Base-by-base conservation (phyloP, 2,797 vertebrate species). In the Enteromius argenteus region DNA sequence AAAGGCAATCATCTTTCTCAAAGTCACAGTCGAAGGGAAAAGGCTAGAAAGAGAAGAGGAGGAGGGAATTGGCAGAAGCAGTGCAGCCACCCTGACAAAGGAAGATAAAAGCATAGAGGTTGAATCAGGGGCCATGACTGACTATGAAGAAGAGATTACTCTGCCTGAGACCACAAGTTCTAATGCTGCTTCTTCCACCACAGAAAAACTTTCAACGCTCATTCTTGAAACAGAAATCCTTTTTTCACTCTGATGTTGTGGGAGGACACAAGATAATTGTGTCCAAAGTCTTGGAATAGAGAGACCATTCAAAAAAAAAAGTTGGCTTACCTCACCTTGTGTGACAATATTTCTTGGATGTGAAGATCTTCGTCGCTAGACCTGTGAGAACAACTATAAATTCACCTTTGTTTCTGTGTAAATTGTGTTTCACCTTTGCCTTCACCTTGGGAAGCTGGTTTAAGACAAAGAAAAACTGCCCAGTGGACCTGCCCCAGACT, bases 1-100 rank as follows among this genome's bases (percentile, higher is more conserved):
- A 96, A 95, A 97, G 96, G 96, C 96, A 97, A 97, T 97, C 96
- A 95, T 96, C 95, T 97, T 95, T 91, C 96, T 96, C 75, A 94
- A 95, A 97, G 96, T 95, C 95, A 95, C 96, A 95, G 94, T 94
- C 91, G 95, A 95, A 92, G 92, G 87, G 93, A 93, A 94, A 88
- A 86, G 85, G 91, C 85, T 88, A 88, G 75, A 62, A 83, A 79
- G 94, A 93, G 94, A 14, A 73, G 42, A 83, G 68, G 90, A 89
- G 89, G 83, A 83, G 15, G 80, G 92, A 94, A 95, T 92, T 92
- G 94, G 94, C 93, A 93, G 94, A 51, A 95, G 96, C 94, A 90
- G 92, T 92, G 92, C 91, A 94, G 95, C 94, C 92, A 91, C 69
- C 92, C 95, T 96, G 96, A 97, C 97, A 98, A 98, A 96, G 94